Evolutionary conservation across 2,888 invertebrate genomes (phyloP).

Genomic region (Apamea anceps): DNA sequence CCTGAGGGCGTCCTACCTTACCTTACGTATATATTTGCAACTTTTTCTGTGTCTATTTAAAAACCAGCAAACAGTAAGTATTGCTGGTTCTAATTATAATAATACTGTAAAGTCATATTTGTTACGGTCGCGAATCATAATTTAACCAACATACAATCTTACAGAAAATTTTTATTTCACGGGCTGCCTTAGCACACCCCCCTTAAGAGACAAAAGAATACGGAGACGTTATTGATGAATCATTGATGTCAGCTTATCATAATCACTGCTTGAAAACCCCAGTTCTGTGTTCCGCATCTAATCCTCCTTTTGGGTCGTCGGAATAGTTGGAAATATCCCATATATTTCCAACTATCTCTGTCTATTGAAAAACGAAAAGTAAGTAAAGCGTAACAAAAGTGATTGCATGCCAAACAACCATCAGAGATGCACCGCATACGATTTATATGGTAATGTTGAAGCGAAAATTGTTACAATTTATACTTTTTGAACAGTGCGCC

Average conservation of each 20-base stretch:
- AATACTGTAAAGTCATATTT: too few relatives aligned
- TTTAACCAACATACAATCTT: too few relatives aligned
- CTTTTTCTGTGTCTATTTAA: too few relatives aligned
- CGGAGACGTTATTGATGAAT: neutral
- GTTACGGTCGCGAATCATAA: too few relatives aligned
- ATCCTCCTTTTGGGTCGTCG: neutral
- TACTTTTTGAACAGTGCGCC: conserved; percentile 23
- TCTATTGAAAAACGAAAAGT: conserved; percentile 9
- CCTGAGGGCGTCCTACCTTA: too few relatives aligned
- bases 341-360: conserved; percentile 1
- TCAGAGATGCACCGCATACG: conserved; percentile 29
- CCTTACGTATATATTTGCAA: too few relatives aligned
- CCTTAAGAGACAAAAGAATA: neutral
- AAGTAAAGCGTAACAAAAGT: conserved; percentile 26
- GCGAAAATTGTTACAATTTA: conserved; percentile 44
- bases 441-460: conserved; percentile 44
- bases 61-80: too few relatives aligned
- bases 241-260: neutral
- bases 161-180: too few relatives aligned
- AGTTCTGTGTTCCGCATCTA: neutral
- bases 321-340: too few relatives aligned
- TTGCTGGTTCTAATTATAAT: too few relatives aligned
- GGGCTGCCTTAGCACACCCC: too few relatives aligned
- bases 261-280: neutral
- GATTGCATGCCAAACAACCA: conserved; percentile 43